phyloP scores from a whole-genome alignment of 2,113 vertebrate genomes.

The Urocitellus parryii region DNA sequence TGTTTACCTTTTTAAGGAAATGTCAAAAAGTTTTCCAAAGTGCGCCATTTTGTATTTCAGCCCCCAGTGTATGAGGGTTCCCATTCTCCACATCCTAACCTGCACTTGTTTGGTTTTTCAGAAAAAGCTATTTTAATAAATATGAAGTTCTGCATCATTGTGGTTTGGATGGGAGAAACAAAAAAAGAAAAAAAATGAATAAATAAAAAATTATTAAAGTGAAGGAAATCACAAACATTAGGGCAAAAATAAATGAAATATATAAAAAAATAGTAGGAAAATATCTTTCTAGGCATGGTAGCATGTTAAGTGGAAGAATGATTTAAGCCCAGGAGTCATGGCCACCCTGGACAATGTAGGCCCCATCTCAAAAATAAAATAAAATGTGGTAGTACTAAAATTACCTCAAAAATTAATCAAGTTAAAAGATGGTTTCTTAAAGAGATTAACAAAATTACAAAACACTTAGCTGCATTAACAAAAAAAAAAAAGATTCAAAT shows the following conservation, averaged over 20 bases:
- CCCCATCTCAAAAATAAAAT: not conserved
- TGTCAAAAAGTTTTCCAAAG: not conserved
- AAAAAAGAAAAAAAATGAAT: not conserved
- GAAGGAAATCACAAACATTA: not conserved
- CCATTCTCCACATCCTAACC: not conserved
- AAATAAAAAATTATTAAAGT: not conserved
- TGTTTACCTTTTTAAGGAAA: not conserved
- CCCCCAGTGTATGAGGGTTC: not conserved
- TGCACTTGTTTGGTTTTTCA: not conserved
- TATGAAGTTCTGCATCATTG: too few relatives aligned
- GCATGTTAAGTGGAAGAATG: not conserved
- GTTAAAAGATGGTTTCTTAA: not conserved
- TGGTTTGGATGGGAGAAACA: too few relatives aligned
- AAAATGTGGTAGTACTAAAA: not conserved
- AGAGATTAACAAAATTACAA: not conserved
- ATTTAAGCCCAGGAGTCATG: not conserved
- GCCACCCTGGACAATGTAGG: not conserved
- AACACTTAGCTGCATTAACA: not conserved
- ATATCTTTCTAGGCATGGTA: not conserved
- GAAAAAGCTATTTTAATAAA: too few relatives aligned
- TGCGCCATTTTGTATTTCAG: not conserved
- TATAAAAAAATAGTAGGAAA: not conserved
- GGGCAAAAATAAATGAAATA: not conserved
- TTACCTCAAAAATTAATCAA: not conserved
- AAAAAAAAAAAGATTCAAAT: not conserved